Base-by-base conservation (phyloP, 2,113 vertebrate species). In the Excalfactoria chinensis region DNA sequence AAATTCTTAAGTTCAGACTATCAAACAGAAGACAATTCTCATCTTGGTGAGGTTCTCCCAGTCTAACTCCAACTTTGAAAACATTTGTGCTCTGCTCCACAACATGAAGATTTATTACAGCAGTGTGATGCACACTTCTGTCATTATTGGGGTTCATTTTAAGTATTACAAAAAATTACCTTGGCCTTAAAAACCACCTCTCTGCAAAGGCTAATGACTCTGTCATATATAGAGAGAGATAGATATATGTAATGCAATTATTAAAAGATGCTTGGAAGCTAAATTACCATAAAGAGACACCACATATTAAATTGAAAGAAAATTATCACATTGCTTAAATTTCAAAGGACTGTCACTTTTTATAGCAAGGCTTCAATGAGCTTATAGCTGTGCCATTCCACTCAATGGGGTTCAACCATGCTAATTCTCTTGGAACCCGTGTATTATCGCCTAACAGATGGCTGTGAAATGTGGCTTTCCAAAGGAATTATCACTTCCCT, bases 361-460 rank as follows among this genome's bases (percentile, higher is more conserved):
- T 53, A 81, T 20, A 56, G 48, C 3, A 12, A 77, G 73, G 40
- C 26, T 86, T 93, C 82, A 74, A 23, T 93, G 83, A 86, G 56
- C 48, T 71, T 53, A 48, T 80, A 88, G 60, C 56, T 80, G 43
- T 51, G 48, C 73, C 60, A 89, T 80, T 89, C 37, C 51, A 86
- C 43, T 86, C 72, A 90, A 58, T 71, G 40, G 83, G 79, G 53
- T 83, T 89, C 84, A 83, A 60, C 68, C 43, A 70, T 6, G 19
- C 25, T 86, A 88, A 95, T 88, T 92, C 87, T 96, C 81, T 68
- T n/a, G 60, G 43, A 95, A 86, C 15, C 67, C 51, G 66, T 44
- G 71, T 64, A 94, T 93, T 86, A 95, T 78, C 56, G 40, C 91
- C 89, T 92, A 86, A 89, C 83, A 95, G 91, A 93, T 88, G 92